A percentile compares a stretch with the other conserved stretches of the same genome.
phyloP scores from a whole-genome alignment of 2,797 vertebrate species.

The Ibycter americanus region DNA sequence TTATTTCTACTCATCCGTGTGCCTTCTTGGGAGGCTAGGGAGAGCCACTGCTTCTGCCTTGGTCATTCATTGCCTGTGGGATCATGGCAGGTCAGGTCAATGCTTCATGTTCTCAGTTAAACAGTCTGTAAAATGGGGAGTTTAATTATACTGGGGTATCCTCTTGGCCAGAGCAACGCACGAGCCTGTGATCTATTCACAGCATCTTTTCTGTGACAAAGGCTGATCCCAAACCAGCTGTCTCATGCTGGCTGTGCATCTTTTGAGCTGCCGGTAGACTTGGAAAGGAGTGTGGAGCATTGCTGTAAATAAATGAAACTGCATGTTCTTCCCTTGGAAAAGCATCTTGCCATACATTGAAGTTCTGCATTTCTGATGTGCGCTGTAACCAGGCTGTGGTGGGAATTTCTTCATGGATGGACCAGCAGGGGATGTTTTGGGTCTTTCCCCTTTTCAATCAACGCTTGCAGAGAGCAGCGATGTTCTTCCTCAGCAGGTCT shows the following conservation, averaged over 20 bases:
- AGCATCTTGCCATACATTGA: not conserved
- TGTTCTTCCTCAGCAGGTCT: not conserved
- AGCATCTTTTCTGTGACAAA: not conserved
- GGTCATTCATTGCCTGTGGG: not conserved
- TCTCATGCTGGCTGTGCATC: not conserved
- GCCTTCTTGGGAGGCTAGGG: not conserved
- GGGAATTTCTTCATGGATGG: not conserved
- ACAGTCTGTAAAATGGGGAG: not conserved
- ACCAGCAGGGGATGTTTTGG: not conserved
- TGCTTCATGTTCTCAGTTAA: not conserved
- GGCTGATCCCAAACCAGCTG: not conserved
- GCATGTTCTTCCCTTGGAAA: not conserved
- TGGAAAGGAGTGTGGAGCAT: not conserved
- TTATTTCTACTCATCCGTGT: not conserved
- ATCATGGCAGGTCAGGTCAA: not conserved
- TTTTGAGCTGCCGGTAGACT: not conserved
- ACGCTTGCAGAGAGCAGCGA: not conserved
- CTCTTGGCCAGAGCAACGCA: not conserved
- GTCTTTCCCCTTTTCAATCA: not conserved
- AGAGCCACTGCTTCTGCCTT: not conserved
- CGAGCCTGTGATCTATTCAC: not conserved
- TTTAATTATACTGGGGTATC: not conserved
- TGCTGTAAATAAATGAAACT: not conserved
- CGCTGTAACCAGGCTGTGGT: not conserved
- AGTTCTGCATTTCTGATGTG: not conserved